Conservation (phyloP, 2,888 invertebrate genomes). For the Theretra japonica region DNA sequence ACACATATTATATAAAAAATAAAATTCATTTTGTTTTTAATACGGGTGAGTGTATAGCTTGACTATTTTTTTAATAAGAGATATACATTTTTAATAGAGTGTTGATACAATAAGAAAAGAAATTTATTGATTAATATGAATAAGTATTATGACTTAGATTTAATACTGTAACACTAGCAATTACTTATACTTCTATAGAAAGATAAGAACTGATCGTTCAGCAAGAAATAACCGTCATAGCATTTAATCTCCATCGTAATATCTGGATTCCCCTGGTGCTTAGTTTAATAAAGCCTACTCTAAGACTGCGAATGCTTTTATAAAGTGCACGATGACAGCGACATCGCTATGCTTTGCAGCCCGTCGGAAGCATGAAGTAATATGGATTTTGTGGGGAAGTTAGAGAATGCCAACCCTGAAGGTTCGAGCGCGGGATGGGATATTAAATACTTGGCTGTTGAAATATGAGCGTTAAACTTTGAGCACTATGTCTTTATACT, state of each 20-base stretch:
- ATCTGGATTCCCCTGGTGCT: background rate
- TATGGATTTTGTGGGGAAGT: background rate
- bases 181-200: too few species aligned
- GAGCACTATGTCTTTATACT: background rate
- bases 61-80: too few species aligned
- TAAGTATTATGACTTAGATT: too few species aligned
- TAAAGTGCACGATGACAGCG: background rate
- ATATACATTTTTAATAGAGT: too few species aligned
- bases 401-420: slow-evolving; percentile 6
- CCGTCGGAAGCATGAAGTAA: background rate
- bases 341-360: background rate
- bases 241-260: slow-evolving; percentile 26
- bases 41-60: too few species aligned
- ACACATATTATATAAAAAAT: too few species aligned
- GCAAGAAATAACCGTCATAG: background rate
- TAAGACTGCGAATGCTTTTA: slow-evolving; percentile 11
- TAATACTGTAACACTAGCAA: too few species aligned
- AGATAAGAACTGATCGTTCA: too few species aligned
- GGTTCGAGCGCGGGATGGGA: background rate
- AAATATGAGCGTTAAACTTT: background rate
- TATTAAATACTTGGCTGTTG: slow-evolving; percentile 2
- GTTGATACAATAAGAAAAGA: too few species aligned
- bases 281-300: slow-evolving; percentile 25
- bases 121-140: too few species aligned
- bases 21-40: too few species aligned